phyloP scores from a whole-genome alignment of 2,113 vertebrate genomes.

The Cyphomyrus discorhynchus region DNA sequence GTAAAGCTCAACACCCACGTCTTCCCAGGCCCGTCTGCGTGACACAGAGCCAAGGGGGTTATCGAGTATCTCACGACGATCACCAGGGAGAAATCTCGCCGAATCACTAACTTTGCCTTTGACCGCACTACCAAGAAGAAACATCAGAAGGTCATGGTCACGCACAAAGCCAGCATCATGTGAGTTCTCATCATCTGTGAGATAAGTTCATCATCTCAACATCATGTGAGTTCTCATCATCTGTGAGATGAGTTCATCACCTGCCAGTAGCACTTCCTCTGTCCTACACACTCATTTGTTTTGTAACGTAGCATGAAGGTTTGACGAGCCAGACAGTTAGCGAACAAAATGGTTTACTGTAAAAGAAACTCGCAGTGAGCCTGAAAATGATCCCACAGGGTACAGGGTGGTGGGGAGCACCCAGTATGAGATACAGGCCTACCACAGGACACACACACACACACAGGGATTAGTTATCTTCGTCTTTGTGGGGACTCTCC shows the following conservation, averaged over 20 bases:
- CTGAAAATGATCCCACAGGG: neutral
- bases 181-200: constrained; percentile 47
- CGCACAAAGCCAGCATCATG: constrained; percentile 98
- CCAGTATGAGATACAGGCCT: neutral
- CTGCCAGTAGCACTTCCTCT: neutral
- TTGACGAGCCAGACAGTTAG: neutral
- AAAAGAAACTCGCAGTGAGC: neutral
- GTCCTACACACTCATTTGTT: neutral
- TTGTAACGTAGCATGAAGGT: neutral
- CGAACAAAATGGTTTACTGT: neutral
- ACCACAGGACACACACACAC: neutral
- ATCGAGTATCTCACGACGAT: constrained; percentile 94
- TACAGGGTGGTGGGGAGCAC: neutral
- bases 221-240: no score
- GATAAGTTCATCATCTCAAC: constrained; percentile 65
- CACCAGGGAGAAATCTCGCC: constrained; percentile 85
- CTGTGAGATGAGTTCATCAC: no score
- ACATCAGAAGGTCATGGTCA: constrained; percentile 80
- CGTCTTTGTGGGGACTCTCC: neutral
- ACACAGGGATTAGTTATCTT: neutral
- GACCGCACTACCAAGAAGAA: constrained; percentile 94
- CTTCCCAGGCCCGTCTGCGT: neutral
- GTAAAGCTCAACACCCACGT: neutral
- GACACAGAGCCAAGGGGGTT: constrained; percentile 76
- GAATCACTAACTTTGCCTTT: constrained; percentile 93